A percentile compares a stretch with the other conserved stretches of the same genome.
These are phyloP conservation scores for Euglossa dilemma DNA, from an alignment of 1,140 invertebrate genomes.

Conservation along the genomic window DNA sequence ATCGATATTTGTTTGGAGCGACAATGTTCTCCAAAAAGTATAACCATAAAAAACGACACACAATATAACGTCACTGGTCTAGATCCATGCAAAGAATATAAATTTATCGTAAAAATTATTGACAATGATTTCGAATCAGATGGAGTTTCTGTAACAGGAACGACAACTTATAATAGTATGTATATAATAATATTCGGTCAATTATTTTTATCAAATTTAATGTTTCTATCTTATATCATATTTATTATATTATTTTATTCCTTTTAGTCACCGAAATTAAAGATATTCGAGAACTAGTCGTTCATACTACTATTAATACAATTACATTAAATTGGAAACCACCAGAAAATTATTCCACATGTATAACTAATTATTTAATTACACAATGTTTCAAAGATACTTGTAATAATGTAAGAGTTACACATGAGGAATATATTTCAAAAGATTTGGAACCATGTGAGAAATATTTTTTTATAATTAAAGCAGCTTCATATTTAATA, in stretches of 20 bases:
- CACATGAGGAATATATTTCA: slow-evolving; percentile 26
- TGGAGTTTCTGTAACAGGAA: not conserved
- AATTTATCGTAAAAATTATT: slow-evolving; percentile 46
- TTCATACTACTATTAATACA: not conserved
- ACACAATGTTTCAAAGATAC: slow-evolving; percentile 7
- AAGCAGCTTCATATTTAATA: slow-evolving; percentile 14
- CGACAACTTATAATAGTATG: slow-evolving; percentile 38
- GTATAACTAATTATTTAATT: slow-evolving; percentile 43
- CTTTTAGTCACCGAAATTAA: slow-evolving; percentile 46
- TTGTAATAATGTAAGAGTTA: not conserved
- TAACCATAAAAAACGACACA: not conserved
- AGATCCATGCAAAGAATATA: slow-evolving; percentile 58
- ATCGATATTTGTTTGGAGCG: slow-evolving; percentile 25
- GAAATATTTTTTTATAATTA: slow-evolving; percentile 60
- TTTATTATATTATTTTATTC: not conserved
- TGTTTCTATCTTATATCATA: not conserved
- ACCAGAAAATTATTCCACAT: slow-evolving; percentile 21
- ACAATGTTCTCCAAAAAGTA: not conserved
- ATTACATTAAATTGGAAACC: slow-evolving; percentile 45
- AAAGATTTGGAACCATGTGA: slow-evolving; percentile 57
- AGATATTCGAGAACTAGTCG: slow-evolving; percentile 13
- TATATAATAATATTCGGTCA: no score
- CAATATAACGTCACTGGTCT: slow-evolving; percentile 46
- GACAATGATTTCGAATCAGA: not conserved
- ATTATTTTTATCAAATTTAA: not conserved